Base-by-base conservation (phyloP, 2,797 vertebrate species). In the Chelon auratus region DNA sequence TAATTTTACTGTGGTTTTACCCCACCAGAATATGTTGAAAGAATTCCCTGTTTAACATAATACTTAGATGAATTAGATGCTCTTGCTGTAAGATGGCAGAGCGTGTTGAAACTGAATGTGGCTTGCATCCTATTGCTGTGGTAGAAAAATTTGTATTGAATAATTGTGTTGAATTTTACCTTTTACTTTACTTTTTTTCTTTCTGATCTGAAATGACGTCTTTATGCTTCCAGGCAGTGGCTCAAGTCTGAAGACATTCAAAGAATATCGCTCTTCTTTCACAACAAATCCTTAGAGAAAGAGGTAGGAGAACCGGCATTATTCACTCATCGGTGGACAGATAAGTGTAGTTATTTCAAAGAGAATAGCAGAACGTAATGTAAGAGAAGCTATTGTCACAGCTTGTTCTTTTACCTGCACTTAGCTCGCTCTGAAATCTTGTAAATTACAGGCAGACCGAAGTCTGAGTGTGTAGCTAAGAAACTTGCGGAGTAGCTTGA, bases 161-260 rank as follows among this genome's bases (percentile, higher is more conserved):
- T n/a, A 33, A 33, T 8, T 33, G 30, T 33, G 7, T 33, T 3
- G 3, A 33, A 33, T 33, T 33, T 7, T 33, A 33, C 30, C 4
- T 24, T 39, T 10, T 30, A 4, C 56, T 48, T 17, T 58, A 18
- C 2, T 50, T 69, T 50, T 61, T 5, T 56, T 68, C 1, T 62
- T 59, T 72, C 1, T 63, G 11, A 5, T 64, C 40, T 45, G 0
- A 26, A 77, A 55, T 17, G 20, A 11, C 39, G 1, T 56, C 1
- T 52, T 54, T 72, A 53, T 63, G 50, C 68, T 94, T 93, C 33
- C 74, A 98, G 97, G 87, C 97, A 98, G 65, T 98, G 97, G 97
- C 95, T 98, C 58, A 98, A 98, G 85, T 98, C 97, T 30, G 97
- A 98, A 83, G 97, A 98, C 71, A 97, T 98, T 88, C 96, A 98